phyloP scores from a whole-genome alignment of 23 tunicate species.

The Trididemnum clinides region DNA sequence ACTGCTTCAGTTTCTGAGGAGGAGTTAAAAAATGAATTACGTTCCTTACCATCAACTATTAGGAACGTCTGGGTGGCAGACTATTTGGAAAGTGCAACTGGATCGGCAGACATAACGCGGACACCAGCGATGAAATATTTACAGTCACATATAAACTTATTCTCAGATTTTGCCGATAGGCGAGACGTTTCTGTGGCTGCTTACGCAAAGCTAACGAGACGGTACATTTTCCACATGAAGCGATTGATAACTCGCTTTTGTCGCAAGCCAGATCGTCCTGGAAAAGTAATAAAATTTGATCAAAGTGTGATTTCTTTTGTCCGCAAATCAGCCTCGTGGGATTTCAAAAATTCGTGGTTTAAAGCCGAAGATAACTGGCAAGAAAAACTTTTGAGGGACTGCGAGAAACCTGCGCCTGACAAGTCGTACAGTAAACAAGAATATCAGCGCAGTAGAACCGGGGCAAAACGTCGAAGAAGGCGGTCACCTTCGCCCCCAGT shows the following conservation, averaged over 20 bases:
- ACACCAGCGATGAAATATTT: neutral
- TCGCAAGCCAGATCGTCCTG: neutral
- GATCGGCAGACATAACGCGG: neutral
- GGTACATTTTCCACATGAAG: neutral
- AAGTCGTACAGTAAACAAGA: neutral
- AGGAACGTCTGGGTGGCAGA: neutral
- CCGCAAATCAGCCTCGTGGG: neutral
- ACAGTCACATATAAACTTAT: neutral
- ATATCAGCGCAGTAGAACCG: neutral
- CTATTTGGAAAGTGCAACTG: neutral
- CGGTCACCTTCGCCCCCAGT: neutral
- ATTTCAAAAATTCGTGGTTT: neutral
- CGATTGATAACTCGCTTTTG: neutral
- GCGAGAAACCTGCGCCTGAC: neutral
- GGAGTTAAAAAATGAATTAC: neutral
- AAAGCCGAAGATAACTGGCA: neutral
- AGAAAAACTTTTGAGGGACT: too few relatives aligned
- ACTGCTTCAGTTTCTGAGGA: neutral
- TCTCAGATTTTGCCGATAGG: neutral
- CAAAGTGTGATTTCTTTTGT: neutral
- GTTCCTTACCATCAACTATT: neutral
- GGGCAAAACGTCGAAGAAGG: neutral
- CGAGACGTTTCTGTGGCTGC: neutral
- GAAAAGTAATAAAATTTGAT: neutral
- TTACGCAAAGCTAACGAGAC: neutral